Base-by-base conservation (phyloP, 2,888 invertebrate genomes). In the Acanthosepion pharaonis region DNA sequence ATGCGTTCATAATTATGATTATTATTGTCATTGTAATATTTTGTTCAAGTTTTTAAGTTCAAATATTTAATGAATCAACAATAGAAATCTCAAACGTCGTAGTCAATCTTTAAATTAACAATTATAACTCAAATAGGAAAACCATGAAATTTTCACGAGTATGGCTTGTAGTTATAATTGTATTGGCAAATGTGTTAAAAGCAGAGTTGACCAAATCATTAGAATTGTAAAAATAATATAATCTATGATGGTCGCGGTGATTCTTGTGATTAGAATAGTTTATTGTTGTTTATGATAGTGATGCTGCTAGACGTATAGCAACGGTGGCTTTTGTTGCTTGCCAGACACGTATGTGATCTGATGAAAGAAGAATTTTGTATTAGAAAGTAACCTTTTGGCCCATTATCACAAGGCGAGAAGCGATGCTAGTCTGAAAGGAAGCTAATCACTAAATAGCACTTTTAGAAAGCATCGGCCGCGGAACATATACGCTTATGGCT, bases 351-450 rank as follows among this genome's bases (percentile, higher is more conserved):
- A 33, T 78, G n/a, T 78, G 78, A 78, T n/a, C n/a, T 11, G 78
- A 78, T 78, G 78, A 78, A 78, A 78, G 78, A 78, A 33, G 5
- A 33, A 78, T 78, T 78, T 78, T 78, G 15, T 78, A 78, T 78
- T 78, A 78, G n/a, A 78, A 78, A n/a, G 78, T 78, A n/a, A 78
- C 78, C 78, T 78, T 78, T 78, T 78, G 78, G n/a, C n/a, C n/a
- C 11, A 78, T 78, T 78, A 78, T 78, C n/a, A 78, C n/a, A n/a
- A 78, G n/a, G 78, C 78, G 78, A 78, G 78, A 78, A n/a, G 78
- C 78, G n/a, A 78, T 78, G n/a, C 78, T 33, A 78, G 78, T 78
- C 78, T 78, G n/a, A 78, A 78, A 78, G 78, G 78, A 78, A 15
- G 78, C n/a, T 78, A 78, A 78, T 78, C 78, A 78, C 78, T 78